Conservation (phyloP, 2,113 vertebrate species). For the Aspidoscelis tigris region DNA sequence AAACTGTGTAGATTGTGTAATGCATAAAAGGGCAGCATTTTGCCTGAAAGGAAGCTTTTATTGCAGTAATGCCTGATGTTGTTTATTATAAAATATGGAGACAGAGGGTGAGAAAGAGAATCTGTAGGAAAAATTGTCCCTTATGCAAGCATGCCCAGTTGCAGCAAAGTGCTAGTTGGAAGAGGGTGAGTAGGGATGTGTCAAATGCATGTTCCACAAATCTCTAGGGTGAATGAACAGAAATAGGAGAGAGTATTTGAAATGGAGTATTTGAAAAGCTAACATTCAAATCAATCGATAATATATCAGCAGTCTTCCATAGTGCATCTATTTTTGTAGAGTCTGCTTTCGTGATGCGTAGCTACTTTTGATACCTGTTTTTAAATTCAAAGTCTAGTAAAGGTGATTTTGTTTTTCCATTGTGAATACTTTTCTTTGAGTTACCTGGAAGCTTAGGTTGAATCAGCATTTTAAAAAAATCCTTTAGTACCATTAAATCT, state of each 20-base stretch:
- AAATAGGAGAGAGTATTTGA: not conserved
- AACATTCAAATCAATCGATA: not conserved
- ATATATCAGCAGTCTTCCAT: not conserved
- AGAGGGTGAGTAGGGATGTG: no score
- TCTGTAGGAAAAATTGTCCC: no score
- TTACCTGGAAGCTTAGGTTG: not conserved
- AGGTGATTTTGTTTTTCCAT: not conserved
- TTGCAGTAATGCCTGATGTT: not conserved
- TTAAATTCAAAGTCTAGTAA: not conserved
- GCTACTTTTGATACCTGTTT: not conserved
- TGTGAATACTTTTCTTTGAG: not conserved
- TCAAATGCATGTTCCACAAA: no score
- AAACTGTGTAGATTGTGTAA: not conserved
- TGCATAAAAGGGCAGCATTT: not conserved
- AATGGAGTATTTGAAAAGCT: not conserved
- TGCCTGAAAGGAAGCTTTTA: not conserved
- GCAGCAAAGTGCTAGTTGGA: not conserved
- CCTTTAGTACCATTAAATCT: not conserved
- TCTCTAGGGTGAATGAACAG: not conserved
- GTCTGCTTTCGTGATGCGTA: not conserved
- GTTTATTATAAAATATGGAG: not conserved
- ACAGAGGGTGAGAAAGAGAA: not conserved
- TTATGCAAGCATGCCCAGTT: not conserved
- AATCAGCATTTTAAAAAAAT: not conserved
- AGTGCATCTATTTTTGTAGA: not conserved